Conservation (phyloP, 1,140 invertebrate genomes). For the Anastatus disparis region DNA sequence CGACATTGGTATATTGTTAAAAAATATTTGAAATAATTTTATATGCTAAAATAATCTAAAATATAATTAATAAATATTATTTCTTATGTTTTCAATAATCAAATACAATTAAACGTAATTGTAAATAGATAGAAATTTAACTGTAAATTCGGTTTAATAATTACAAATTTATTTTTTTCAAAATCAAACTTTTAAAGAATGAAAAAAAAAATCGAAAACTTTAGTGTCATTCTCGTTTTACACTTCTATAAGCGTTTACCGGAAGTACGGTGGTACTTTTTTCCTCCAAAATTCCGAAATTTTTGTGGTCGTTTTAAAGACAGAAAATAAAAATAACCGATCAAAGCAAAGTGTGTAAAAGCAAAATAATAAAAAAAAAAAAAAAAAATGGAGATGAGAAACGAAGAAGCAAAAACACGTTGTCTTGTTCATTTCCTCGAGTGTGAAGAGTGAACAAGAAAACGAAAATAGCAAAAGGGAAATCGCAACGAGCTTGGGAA, state of each 20-base stretch:
- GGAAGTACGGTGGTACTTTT: conserved; percentile 1
- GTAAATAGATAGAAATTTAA: neutral
- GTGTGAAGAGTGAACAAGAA: neutral
- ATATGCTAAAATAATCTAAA: neutral
- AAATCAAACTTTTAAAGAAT: no score
- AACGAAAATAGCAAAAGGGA: conserved; percentile 26
- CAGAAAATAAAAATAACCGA: no score
- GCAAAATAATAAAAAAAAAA: conserved; percentile 1
- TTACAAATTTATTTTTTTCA: neutral
- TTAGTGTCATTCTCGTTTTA: neutral
- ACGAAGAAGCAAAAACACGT: conserved; percentile 2
- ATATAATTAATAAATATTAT: neutral
- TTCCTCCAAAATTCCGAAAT: neutral
- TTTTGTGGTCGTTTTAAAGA: neutral
- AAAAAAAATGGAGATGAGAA: neutral
- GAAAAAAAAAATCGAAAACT: neutral
- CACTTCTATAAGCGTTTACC: neutral
- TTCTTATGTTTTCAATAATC: neutral
- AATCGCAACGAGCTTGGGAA: conserved; percentile 1
- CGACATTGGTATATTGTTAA: neutral
- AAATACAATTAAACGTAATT: neutral
- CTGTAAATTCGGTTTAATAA: conserved; percentile 4
- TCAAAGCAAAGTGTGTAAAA: no score
- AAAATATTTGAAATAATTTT: neutral
- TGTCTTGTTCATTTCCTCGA: neutral